Base-by-base conservation (phyloP, 2,113 vertebrate genomes). In the Proterorhinus semilunaris region DNA sequence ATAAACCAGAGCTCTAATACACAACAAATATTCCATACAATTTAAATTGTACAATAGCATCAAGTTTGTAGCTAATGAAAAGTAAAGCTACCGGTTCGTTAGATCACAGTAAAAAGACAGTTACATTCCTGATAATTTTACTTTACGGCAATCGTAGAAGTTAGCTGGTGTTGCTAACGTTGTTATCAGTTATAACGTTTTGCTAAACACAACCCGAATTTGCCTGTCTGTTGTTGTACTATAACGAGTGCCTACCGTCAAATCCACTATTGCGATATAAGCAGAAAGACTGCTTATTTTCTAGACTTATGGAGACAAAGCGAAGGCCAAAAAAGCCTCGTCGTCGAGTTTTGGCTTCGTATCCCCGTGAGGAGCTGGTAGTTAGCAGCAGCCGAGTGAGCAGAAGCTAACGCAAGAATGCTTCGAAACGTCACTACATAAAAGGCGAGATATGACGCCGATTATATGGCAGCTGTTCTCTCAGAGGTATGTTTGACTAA, bases 281-380 rank as follows among this genome's bases (percentile, higher is more conserved):
- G n/a, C 27, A 52, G 4, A 7, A 54, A 78, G 53, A 46, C 15
- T 48, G 52, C 4, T 47, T 1, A 7, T 65, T 46, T 16, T 11
- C 17, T 7, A 46, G 52, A 49, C 48, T 62, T 62, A 74, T 3
- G 27, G 64, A 71, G 88, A 87, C 85, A 85, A 86, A 86, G 83
- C 85, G 50, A 78, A 88, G 89, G 89, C 89, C 89, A 44, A 3
- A 85, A 76, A 87, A 88, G 72, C 88, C 88, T 43, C 89, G 81
- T 58, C 42, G 83, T 89, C 76, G 82, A 91, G 81, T 91, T 91
- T 88, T 27, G 64, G 83, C 69, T 78, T 42, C 70, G 68, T 61
- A 57, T 11, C n/a, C 6, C 21, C 12, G 43, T 4, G 69, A 44
- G 61, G 67, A 65, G 71, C 81, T 68, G 46, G 55, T 15, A 75